Conservation (phyloP, 2,888 invertebrate species). For the Acronicta alni region DNA sequence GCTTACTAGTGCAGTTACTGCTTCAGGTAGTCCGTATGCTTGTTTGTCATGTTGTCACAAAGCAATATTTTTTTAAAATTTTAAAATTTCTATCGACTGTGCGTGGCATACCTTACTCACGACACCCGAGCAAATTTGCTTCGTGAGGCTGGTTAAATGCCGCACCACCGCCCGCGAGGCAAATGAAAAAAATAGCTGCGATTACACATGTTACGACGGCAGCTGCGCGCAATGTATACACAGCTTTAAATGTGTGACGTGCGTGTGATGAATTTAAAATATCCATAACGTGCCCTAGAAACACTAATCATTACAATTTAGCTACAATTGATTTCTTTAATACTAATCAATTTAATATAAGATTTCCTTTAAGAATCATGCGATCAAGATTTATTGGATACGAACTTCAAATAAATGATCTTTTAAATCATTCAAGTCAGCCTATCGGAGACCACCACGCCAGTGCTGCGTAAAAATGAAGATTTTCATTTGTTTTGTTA, state of each 20-base stretch:
- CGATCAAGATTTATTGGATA: background rate
- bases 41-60: no score
- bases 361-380: constrained; percentile 27
- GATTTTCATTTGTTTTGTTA: constrained; percentile 13
- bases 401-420: background rate
- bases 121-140: no score
- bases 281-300: background rate
- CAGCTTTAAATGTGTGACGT: background rate
- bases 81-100: no score
- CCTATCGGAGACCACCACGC: background rate
- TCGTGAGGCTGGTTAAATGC: no score
- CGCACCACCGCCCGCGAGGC: no score
- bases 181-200: no score
- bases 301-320: background rate
- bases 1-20: no score
- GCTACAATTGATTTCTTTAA: background rate
- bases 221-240: no score
- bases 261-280: background rate
- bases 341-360: constrained; percentile 2
- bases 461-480: constrained; percentile 15
- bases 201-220: no score
- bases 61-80: no score
- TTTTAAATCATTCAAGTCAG: background rate
- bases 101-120: no score
- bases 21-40: no score